Base-by-base conservation (phyloP, 1,140 invertebrate genomes). In the Atta texana region DNA sequence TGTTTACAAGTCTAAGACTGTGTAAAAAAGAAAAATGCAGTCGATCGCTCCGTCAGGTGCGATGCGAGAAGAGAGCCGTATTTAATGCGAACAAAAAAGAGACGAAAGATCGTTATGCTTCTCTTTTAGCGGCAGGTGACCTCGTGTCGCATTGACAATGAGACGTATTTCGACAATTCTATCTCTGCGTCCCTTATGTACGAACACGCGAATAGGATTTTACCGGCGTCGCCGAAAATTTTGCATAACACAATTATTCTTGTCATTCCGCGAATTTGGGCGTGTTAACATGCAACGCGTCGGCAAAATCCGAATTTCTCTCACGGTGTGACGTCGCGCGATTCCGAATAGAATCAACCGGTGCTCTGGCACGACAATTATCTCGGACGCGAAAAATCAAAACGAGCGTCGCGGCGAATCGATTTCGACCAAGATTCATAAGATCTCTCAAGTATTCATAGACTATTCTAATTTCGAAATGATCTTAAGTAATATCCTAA, bases 191-290 rank as follows among this genome's bases (percentile, higher is more conserved):
- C 74, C 57, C 39, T 18, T 7, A 55, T n/a, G n/a, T 51, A 34
- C 31, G 10, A 39, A 39, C 24, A 24, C 39, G 66, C 31, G 34
- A 81, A 49, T 39, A 57, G 34, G 34, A 28, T 74, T 61, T 82
- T 18, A 28, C 34, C 68, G 24, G 39, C 51, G 69, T 61, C 51
- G 49, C n/a, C 18, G 12, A 10, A 12, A 14, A 61, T 86, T 77
- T 57, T 74, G 63, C 64, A 59, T 69, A 69, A 72, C 51, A 16
- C 66, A 34, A 24, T 72, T 72, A 72, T 72, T 59, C n/a, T n/a
- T 24, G 21, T n/a, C 24, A 5, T 59, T 72, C 53, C 14, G 34
- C 24, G 68, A 72, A 44, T 82, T 39, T 44, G 21, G 39, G 34
- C 24, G 18, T 39, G 39, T 55, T 84, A 28, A 71, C 53, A 51